A percentile compares a stretch with the other conserved stretches of the same genome.
Conservation (phyloP, 1,140 invertebrate species). For the Lepidotrigona ventralis region DNA sequence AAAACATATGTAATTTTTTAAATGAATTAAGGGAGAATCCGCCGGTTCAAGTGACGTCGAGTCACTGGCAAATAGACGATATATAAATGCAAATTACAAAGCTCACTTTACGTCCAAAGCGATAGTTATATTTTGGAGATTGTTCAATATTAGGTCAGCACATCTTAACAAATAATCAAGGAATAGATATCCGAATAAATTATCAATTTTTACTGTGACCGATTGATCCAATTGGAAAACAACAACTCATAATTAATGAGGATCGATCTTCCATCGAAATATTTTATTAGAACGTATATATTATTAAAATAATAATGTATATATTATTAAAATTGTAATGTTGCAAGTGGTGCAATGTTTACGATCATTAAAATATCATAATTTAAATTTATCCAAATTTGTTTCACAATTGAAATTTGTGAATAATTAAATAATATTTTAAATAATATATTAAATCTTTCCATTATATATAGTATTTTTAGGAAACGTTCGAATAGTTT, state of each 20-base stretch:
- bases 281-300: not conserved
- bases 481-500: not conserved
- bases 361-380: not conserved
- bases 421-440: constrained; percentile 4
- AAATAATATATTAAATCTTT: constrained; percentile 21
- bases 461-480: not conserved
- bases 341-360: not conserved
- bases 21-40: constrained; percentile 77
- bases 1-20: constrained; percentile 81
- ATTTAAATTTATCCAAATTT: constrained; percentile 1
- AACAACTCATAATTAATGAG: constrained; percentile 29
- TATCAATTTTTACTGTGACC: constrained; percentile 39
- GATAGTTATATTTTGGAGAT: constrained; percentile 36
- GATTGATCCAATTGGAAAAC: constrained; percentile 2
- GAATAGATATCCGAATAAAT: not conserved
- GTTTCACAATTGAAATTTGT: not conserved
- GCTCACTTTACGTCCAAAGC: constrained; percentile 45
- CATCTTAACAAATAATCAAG: constrained; percentile 15
- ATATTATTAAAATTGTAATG: not conserved
- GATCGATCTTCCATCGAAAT: constrained; percentile 25
- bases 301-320: not conserved
- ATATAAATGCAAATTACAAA: constrained; percentile 61
- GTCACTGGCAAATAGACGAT: constrained; percentile 73
- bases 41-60: constrained; percentile 57
- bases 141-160: constrained; percentile 23